These are phyloP conservation scores for Diorhabda elongata DNA, from an alignment of 1,140 invertebrate species.

Conservation along the genomic window DNA sequence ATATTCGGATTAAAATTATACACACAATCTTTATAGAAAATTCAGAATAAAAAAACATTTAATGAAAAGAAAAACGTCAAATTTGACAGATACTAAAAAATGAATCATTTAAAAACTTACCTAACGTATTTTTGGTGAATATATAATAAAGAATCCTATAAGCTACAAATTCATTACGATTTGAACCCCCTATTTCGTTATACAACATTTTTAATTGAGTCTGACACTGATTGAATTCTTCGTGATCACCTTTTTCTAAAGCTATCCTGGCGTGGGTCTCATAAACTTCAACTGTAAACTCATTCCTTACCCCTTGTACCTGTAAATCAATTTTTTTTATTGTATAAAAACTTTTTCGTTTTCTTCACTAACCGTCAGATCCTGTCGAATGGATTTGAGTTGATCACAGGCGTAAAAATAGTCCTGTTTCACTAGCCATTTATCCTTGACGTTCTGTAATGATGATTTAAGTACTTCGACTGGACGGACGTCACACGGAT, in stretches of 20 bases:
- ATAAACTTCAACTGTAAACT: slow-evolving; percentile 94
- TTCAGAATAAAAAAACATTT: no score
- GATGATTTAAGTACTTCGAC: slow-evolving; percentile 79
- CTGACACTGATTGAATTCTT: slow-evolving; percentile 99
- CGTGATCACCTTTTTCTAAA: slow-evolving; percentile 94
- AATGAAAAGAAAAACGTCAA: no score
- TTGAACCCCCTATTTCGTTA: slow-evolving; percentile 66
- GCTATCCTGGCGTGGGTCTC: slow-evolving; percentile 97
- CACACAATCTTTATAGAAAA: no score
- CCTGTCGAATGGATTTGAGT: slow-evolving; percentile 96
- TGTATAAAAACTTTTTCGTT: neutral
- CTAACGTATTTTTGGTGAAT: slow-evolving; percentile 93
- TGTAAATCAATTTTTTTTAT: slow-evolving; percentile 41
- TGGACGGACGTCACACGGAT: slow-evolving; percentile 85
- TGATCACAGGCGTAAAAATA: slow-evolving; percentile 97
- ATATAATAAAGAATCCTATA: slow-evolving; percentile 97
- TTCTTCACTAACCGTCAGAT: slow-evolving; percentile 78
- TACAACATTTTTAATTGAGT: slow-evolving; percentile 94
- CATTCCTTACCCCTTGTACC: slow-evolving; percentile 92
- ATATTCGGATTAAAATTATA: no score
- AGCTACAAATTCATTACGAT: slow-evolving; percentile 86
- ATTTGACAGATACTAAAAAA: no score
- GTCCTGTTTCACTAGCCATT: slow-evolving; percentile 85
- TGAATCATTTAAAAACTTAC: slow-evolving; percentile 53
- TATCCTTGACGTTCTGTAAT: slow-evolving; percentile 82